Evolutionary conservation across 2,113 vertebrate species (phyloP), one percentile per base, ranked within the genome.

Genomic region (Drymodes brunneopygia): DNA sequence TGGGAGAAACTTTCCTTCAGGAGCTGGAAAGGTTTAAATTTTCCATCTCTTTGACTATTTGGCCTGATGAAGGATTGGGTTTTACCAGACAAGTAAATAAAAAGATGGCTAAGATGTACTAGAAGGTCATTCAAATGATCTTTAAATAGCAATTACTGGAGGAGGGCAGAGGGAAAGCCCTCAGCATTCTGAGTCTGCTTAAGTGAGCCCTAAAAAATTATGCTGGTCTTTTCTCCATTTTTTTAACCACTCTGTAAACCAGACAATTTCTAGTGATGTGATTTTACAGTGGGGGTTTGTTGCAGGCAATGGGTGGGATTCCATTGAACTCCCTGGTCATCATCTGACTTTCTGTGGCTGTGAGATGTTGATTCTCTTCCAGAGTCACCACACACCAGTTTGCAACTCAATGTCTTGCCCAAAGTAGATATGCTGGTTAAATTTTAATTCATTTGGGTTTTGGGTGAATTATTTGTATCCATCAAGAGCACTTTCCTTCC

Each of bases 121-220:
- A 97, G 97, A 72, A 98, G 97, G 98, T 98, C 97, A 98, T 92
- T 97, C 96, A 97, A 98, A 94, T 95, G 92, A 97, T 98, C 98
- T 98, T 98, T 99, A 98, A 98, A 98, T 97, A 98, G 98, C 97
- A 98, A 98, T 98, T 98, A 98, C 95, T 94, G 96, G 86, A 89
- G 89, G 64, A 25, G 40, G 81, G 66, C 0, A 29, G 82, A 81
- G 33, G 56, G 56, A 78, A 67, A 87, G n/a, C 47, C 69, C 66
- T 92, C 71, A 11, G 7, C 9, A 4, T 94, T 91, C 77, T 67
- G 86, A 93, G 48, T 51, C 79, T 84, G 38, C 69, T 92, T 84
- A 89, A 94, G 86, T 61, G 70, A 95, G 73, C 56, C 75, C 83
- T 94, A 88, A 94, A 93, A 95, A 83, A 19, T 40, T 36, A 25